Percentiles rank a stretch among this genome's conserved stretches.
Conservation (phyloP, 2,797 vertebrate genomes). For the Tenualosa thibaudeaui region DNA sequence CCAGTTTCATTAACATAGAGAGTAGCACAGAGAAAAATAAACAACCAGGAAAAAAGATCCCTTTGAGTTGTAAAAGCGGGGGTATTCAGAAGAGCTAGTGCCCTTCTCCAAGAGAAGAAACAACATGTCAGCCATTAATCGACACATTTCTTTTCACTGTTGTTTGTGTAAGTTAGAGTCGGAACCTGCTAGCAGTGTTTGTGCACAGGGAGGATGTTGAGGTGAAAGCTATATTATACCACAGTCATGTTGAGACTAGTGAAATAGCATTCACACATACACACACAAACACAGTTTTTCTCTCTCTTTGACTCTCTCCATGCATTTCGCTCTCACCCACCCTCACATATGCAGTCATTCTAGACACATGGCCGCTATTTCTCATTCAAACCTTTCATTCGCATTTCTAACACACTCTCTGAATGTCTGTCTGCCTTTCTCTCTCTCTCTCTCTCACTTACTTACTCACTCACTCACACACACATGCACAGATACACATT, state of each 20-base stretch:
- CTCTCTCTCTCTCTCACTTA: neutral
- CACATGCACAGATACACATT: neutral
- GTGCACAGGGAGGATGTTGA: conserved; percentile 1
- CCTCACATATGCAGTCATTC: neutral
- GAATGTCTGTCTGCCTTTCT: neutral
- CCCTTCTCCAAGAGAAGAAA: neutral
- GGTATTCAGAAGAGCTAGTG: neutral
- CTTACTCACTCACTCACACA: neutral
- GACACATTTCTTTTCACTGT: neutral
- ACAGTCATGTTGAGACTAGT: conserved; percentile 14
- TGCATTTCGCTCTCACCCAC: neutral
- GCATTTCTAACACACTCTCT: neutral
- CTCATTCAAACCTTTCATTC: neutral
- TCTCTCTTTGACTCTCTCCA: neutral
- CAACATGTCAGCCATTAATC: conserved; percentile 20
- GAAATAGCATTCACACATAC: neutral
- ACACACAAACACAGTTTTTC: neutral
- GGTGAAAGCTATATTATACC: conserved; percentile 25
- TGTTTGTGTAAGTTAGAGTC: conserved; percentile 29
- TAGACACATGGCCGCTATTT: neutral
- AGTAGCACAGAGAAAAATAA: conserved; percentile 24
- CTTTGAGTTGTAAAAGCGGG: conserved; percentile 10
- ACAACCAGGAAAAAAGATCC: conserved; percentile 10
- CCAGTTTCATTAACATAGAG: conserved; percentile 1
- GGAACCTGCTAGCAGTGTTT: neutral